Conservation (phyloP, 2,888 invertebrate genomes). For the Gisinianus flammeolus region DNA sequence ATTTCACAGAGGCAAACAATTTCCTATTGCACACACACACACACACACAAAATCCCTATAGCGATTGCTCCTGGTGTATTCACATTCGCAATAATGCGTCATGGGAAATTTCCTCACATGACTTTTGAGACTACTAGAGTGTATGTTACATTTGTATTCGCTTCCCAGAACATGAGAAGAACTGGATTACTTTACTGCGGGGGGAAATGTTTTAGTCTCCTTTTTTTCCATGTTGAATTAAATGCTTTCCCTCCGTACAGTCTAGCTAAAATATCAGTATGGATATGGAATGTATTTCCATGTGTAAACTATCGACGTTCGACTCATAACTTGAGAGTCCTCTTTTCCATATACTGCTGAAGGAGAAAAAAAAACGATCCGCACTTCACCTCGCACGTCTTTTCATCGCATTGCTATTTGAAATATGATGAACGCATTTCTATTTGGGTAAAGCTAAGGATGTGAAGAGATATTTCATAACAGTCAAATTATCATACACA, state of each 20-base stretch:
- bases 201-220: neutral
- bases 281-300: neutral
- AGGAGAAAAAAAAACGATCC: neutral
- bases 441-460: too few relatives aligned
- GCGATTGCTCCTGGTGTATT: neutral
- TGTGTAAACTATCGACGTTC: neutral
- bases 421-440: too few relatives aligned
- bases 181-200: neutral
- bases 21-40: neutral
- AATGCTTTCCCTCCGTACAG: neutral
- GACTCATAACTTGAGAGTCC: neutral
- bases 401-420: neutral
- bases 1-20: neutral
- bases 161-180: neutral
- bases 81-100: neutral
- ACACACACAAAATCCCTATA: neutral
- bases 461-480: too few relatives aligned
- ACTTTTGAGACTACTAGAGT: too few relatives aligned
- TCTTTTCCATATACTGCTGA: neutral
- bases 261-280: neutral
- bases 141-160: too few relatives aligned
- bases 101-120: constrained; percentile 20
- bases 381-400: neutral
- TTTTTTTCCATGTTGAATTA: neutral
- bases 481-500: too few relatives aligned